phyloP scores from a whole-genome alignment of 1,140 invertebrate species.

The Drosophila teissieri region DNA sequence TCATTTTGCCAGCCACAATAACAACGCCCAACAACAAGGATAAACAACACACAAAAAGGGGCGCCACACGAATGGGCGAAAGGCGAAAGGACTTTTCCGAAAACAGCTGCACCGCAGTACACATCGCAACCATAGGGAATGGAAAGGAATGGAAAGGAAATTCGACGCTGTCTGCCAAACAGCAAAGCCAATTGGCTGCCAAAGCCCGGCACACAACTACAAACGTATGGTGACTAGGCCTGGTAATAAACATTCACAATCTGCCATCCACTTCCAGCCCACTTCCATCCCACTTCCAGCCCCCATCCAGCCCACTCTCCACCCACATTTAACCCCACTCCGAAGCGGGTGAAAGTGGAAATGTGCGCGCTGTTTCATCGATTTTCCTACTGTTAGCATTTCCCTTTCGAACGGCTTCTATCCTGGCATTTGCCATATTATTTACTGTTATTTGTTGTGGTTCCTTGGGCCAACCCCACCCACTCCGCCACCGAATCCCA shows the following conservation, averaged over 20 bases:
- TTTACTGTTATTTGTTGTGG: constrained; percentile 74
- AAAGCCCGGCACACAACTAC: constrained; percentile 33
- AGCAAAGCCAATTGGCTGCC: constrained; percentile 50
- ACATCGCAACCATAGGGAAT: not conserved
- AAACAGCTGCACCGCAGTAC: constrained; percentile 34
- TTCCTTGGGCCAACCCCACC: constrained; percentile 16
- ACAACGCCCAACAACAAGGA: constrained; percentile 30
- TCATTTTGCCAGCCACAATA: constrained; percentile 48
- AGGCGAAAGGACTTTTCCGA: constrained; percentile 41
- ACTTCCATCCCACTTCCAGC: not conserved
- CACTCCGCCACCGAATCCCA: constrained; percentile 2
- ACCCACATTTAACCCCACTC: constrained; percentile 2
- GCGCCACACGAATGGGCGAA: constrained; percentile 29
- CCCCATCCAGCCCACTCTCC: too few relatives aligned
- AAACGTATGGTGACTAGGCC: constrained; percentile 33
- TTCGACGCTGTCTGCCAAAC: constrained; percentile 51
- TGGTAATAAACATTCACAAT: constrained; percentile 61
- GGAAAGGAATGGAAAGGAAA: constrained; percentile 9
- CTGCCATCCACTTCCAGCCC: not conserved
- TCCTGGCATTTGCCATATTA: constrained; percentile 65
- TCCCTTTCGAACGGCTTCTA: constrained; percentile 50
- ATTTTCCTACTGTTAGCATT: constrained; percentile 58
- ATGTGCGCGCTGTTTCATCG: constrained; percentile 64
- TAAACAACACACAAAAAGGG: constrained; percentile 22
- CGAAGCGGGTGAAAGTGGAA: constrained; percentile 39